These are phyloP conservation scores for Diaprepes abbreviatus DNA, from an alignment of 2,888 invertebrate genomes.

Conservation along the genomic window DNA sequence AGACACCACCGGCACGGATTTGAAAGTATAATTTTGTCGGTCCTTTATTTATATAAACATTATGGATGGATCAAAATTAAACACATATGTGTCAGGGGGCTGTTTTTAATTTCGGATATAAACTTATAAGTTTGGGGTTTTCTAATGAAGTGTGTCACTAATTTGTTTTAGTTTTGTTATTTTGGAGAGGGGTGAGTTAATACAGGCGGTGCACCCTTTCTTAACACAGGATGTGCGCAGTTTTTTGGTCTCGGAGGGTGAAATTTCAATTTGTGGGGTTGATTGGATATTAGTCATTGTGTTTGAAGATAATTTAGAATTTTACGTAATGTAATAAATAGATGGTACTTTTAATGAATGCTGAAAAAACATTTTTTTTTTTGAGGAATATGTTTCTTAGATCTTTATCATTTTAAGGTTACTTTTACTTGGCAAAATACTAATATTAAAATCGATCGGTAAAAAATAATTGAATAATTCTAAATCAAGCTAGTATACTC, in stretches of 20 bases:
- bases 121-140: slow-evolving; percentile 17
- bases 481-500: too few species aligned
- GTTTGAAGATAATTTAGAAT: neutral
- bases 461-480: too few species aligned
- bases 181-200: slow-evolving; percentile 18
- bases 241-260: slow-evolving; percentile 2
- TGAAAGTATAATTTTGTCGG: slow-evolving; percentile 34
- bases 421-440: too few species aligned
- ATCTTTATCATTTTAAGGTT: too few species aligned
- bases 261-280: slow-evolving; percentile 1
- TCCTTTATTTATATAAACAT: slow-evolving; percentile 30
- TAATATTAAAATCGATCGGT: too few species aligned
- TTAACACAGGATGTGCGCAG: slow-evolving; percentile 10
- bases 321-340: too few species aligned
- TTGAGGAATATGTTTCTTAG: too few species aligned
- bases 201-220: slow-evolving; percentile 9
- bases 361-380: too few species aligned
- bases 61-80: slow-evolving; percentile 26
- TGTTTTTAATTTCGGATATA: slow-evolving; percentile 30
- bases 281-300: neutral
- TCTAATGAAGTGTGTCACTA: slow-evolving; percentile 22
- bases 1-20: slow-evolving; percentile 33
- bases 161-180: slow-evolving; percentile 22
- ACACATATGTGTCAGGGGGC: slow-evolving; percentile 29
- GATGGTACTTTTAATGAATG: too few species aligned